Evolutionary conservation across 2,113 vertebrate species (phyloP), one percentile per base, ranked within the genome.

Genomic region (Oreochromis spilurus): DNA sequence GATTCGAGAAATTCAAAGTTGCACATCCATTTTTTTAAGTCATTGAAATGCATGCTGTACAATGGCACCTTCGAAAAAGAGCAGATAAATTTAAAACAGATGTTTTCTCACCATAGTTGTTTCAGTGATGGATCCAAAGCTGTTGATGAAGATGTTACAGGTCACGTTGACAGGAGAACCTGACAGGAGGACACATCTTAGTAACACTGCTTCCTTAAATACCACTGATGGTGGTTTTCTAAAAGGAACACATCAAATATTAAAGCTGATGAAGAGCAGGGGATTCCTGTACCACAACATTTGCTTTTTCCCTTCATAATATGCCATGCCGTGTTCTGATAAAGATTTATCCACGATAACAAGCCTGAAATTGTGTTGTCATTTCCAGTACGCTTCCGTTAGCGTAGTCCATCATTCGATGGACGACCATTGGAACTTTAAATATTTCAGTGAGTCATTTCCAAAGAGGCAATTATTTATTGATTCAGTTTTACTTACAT

Each of bases 91-190:
- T 77, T 8, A 57, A 58, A 70, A 36, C 31, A 62, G 58, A 4
- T 31, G 78, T 40, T 31, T 81, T 81, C 97, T 98, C 95, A 99
- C 98, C 98, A 99, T 98, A 8, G 98, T 98, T 14, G 98, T 99
- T 95, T 99, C 97, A 0, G 98, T 99, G 96, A 99, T 97, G 1
- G 98, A 99, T 78, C 98, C 97, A 1, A 99, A 98, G 94, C 97
- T 99, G 95, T 99, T 99, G 95, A 99, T 99, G 96, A 99, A 99
- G 96, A 99, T 98, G 96, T 98, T 99, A 94, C 98, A 99, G 3
- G 98, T 99, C 94, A 99, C 98, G 5, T 99, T 99, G 93, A 99
- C 97, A 0, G 98, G 98, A 2, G 97, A 97, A 91, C 98, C 98
- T 99, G 95, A 70, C 82, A 89, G 67, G 89, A 88, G 72, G 77